These are phyloP conservation scores for Trialeurodes vaporariorum DNA, from an alignment of 1,140 invertebrate genomes.

Conservation along the genomic window DNA sequence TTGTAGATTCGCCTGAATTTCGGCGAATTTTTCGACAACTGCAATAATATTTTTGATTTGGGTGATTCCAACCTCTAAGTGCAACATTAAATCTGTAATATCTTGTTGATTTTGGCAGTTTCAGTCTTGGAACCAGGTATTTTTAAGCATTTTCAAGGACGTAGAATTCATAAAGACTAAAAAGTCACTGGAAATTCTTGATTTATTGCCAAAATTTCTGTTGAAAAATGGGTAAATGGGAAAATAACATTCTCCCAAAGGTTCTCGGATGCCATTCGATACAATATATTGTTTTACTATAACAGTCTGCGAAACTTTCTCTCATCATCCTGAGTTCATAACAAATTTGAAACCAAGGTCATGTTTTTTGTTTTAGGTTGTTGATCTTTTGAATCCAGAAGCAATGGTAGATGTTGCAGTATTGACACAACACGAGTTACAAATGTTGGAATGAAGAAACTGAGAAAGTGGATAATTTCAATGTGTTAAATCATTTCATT, in stretches of 20 bases:
- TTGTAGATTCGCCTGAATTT: no score
- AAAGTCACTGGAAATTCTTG: not conserved
- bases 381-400: conserved; percentile 17
- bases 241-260: not conserved
- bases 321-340: not conserved
- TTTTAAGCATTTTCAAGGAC: no score
- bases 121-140: no score
- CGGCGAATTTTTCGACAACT: no score
- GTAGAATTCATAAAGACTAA: no score
- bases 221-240: not conserved
- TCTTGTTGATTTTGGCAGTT: no score
- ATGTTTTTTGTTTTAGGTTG: conserved; percentile 10
- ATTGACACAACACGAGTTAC: conserved; percentile 14
- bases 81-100: no score
- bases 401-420: conserved; percentile 13
- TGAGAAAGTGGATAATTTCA: no score
- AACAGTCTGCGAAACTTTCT: not conserved
- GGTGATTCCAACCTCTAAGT: no score
- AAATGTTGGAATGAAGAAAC: conserved; percentile 12
- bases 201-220: not conserved
- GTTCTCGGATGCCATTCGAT: no score
- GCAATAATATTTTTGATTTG: no score
- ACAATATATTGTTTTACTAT: not conserved
- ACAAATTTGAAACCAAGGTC: not conserved
- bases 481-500: no score